Base-by-base conservation (phyloP, 2,888 invertebrate species). In the Hydroisotoma schaefferi region DNA sequence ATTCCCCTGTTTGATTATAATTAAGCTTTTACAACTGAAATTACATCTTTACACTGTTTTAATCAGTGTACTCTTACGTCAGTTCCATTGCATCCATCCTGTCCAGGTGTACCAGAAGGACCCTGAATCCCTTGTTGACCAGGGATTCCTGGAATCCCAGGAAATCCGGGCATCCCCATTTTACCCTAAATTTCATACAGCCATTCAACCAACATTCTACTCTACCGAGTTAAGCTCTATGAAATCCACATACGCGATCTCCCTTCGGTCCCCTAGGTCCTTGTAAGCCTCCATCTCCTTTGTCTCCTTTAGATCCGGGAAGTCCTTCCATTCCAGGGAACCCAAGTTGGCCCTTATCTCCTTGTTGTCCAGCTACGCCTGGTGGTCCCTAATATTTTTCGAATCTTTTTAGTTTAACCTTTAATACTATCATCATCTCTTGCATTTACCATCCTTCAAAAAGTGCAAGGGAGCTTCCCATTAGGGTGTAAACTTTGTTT, bases 311-410 rank as follows among this genome's bases (percentile, higher is more conserved):
- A 47, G 79, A 68, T 53, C 75, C 76, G 18, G 75, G 73, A 40
- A 72, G 72, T 48, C 77, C 76, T 51, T 70, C 67, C 62, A 81
- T 81, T 25, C 91, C 91, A 5, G 80, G 81, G 10, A 80, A 78
- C 2, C 91, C 91, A 33, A 78, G 79, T 28, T 83, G 79, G 53
- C 90, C 90, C 68, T 84, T 85, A 12, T 79, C 78, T 40, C 90
- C 83, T 8, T 76, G 74, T 2, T 70, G 37, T 40, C 81, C 81
- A 40, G 77, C 74, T 20, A 68, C 51, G 18, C 55, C 91, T 89
- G 47, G 85, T 80, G 26, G 78, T 78, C 49, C 92, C 92, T 68
- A 48, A 4, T 28, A 53, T 33, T 49, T 47, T n/a, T n/a, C n/a
- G n/a, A n/a, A n/a, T n/a, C n/a, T n/a, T n/a, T n/a, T n/a, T n/a